Percentiles rank a stretch among this genome's conserved stretches.
Conservation (phyloP, 1,140 invertebrate species). For the Leucophenga varia region DNA sequence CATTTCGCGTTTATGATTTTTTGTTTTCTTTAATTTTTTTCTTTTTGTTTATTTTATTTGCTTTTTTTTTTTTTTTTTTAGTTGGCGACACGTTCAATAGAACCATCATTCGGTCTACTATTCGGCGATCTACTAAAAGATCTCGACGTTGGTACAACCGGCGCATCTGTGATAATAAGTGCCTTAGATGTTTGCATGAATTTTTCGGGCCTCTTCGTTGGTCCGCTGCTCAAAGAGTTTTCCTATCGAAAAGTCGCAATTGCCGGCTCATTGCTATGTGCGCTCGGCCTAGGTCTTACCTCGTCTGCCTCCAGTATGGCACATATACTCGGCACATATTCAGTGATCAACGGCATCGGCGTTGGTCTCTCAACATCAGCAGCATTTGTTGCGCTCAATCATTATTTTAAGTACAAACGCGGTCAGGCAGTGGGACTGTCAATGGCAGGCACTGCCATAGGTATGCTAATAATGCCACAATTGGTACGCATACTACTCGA, state of each 20-base stretch:
- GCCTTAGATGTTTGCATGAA: constrained; percentile 73
- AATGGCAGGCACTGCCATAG: constrained; percentile 73
- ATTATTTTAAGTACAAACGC: constrained; percentile 72
- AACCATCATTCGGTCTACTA: constrained; percentile 75
- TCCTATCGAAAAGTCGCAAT: constrained; percentile 73
- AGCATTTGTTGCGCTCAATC: constrained; percentile 72
- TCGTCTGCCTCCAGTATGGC: constrained; percentile 69
- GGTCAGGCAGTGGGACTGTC: constrained; percentile 75
- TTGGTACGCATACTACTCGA: constrained; percentile 64
- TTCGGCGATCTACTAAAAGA: constrained; percentile 70
- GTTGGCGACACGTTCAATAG: constrained; percentile 73
- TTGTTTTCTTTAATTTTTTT: too few species aligned
- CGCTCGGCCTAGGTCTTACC: constrained; percentile 66
- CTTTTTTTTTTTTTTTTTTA: constrained; percentile 33
- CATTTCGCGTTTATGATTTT: constrained; percentile 6
- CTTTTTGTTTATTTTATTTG: neutral
- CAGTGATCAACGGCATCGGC: constrained; percentile 75
- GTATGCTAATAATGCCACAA: constrained; percentile 75
- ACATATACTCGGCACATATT: constrained; percentile 73
- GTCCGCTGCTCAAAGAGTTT: constrained; percentile 70
- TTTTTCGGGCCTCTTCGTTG: constrained; percentile 74
- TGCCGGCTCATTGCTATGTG: constrained; percentile 66
- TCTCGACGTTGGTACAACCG: constrained; percentile 68
- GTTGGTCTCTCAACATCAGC: constrained; percentile 70
- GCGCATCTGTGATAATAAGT: constrained; percentile 71